These are phyloP conservation scores for Phymanthus crucifer DNA, from an alignment of 92 coral and sea anemone species.

Conservation along the genomic window DNA sequence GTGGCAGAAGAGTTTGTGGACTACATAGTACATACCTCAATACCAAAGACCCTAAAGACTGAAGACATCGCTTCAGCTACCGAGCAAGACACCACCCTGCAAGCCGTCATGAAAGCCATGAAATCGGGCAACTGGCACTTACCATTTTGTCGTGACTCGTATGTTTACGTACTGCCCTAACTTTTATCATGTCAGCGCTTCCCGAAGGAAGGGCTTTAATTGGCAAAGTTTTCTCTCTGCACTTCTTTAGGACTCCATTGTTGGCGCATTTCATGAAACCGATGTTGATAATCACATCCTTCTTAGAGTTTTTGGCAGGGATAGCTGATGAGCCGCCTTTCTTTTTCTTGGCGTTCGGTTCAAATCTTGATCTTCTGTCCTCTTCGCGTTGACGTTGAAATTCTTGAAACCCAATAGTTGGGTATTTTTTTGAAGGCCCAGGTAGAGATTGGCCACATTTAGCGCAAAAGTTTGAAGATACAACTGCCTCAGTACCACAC, in stretches of 20 bases:
- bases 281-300: slow-evolving; percentile 46
- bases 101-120: not conserved
- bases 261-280: slow-evolving; percentile 39
- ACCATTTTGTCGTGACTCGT: slow-evolving; percentile 45
- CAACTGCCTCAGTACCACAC: too few relatives aligned
- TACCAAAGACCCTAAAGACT: not conserved
- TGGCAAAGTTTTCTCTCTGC: slow-evolving; percentile 59
- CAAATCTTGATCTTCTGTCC: too few relatives aligned
- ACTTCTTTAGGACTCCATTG: slow-evolving; percentile 37
- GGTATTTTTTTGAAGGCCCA: too few relatives aligned
- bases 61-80: not conserved
- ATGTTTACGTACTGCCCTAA: slow-evolving; percentile 43
- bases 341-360: not conserved
- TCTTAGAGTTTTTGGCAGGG: not conserved
- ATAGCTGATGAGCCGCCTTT: not conserved
- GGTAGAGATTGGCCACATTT: too few relatives aligned
- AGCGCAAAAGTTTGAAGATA: too few relatives aligned
- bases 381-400: too few relatives aligned
- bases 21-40: not conserved
- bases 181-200: slow-evolving; percentile 27
- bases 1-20: too few relatives aligned
- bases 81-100: not conserved
- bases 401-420: too few relatives aligned
- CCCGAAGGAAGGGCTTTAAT: slow-evolving; percentile 48
- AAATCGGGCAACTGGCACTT: not conserved